Evolutionary conservation across 2,113 vertebrate species (phyloP), one percentile per base, ranked within the genome.

Genomic region (Anas platyrhynchos): DNA sequence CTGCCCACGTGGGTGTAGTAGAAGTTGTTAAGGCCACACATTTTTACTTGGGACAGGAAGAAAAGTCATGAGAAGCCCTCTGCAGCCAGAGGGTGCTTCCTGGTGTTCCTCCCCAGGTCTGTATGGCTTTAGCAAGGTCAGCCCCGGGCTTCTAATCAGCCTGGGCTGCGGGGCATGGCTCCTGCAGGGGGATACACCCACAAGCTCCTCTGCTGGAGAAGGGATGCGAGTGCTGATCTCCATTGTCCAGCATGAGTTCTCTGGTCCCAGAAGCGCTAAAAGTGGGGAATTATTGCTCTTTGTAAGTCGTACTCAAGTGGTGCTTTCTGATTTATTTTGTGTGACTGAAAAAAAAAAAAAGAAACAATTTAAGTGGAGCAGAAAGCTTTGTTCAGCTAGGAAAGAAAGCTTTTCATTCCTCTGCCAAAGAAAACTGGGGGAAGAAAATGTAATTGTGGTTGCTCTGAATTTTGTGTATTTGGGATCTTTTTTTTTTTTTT

Each of bases 51-150:
- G 25, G 56, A 50, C 5, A 36, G n/a, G 86, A 50, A 59, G 44
- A 43, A 56, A 76, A 76, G 43, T 12, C 36, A 4, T 6, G 32
- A 43, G 27, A 41, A 83, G 3, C 21, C 0, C 23, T 5, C 14
- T 46, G 8, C 36, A 88, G 34, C 13, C 55, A 77, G 41, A 6
- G 23, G 36, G 20, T 22, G 7, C 46, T 72, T 4, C 32, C 29
- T 26, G 54, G 13, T 2, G 16, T 50, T 54, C 36, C 29, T 10
- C 16, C 63, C 2, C 0, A 6, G 69, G 31, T 5, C 25, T 12
- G 8, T 0, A 11, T 0, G 0, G 36, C 71, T 38, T 16, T 21
- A n/a, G 54, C 59, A 32, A 61, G 22, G 34, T 11, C 25, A 6
- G 7, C 18, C 8, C 7, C 3, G 1, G 76, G 27, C 54, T 26